Base-by-base conservation (phyloP, 2,888 invertebrate genomes). In the Drosophila macrospina region DNA sequence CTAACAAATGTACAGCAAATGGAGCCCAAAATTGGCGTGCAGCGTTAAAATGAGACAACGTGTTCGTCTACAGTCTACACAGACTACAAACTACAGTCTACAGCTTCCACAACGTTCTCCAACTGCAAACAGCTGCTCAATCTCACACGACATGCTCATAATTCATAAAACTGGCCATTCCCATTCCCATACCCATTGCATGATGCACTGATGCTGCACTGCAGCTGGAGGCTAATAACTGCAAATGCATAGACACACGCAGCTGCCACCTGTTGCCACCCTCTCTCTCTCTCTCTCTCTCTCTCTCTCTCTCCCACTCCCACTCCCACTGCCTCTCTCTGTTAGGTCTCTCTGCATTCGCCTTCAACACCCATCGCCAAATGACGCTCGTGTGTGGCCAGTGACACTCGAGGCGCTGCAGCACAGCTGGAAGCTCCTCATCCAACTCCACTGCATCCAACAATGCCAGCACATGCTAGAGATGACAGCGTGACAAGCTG, bases 1-100 rank as follows among this genome's bases (percentile, higher is more conserved):
- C 71, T 54, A 83, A 83, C 80, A 83, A 83, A 80, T 78, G 86
- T 72, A 69, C 68, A 80, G 71, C 88, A 86, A 74, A 56, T 45
- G 72, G 57, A 48, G 47, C 70, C 89, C 86, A 88, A 86, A 86
- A 86, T 83, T 86, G 86, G 86, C 86, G 86, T 86, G 86, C 86
- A 86, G 84, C 89, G 89, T 80, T 69, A 80, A 85, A 86, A 83
- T 88, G 89, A 83, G 78, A 59, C 88, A 83, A 87, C 89, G 86
- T 87, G 83, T 86, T 77, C 70, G 69, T 44, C 41, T n/a, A 16
- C 24, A 8, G 20, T 10, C 28, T 41, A 1, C 42, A 16, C n/a
- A n/a, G n/a, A n/a, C n/a, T n/a, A n/a, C n/a, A n/a, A n/a, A n/a
- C 41, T n/a, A 16, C 24, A 8, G 20, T 10, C 28, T 41, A 1